These are phyloP conservation scores for Sphaerophoria taeniata DNA, from an alignment of 2,888 invertebrate genomes.

Conservation along the genomic window DNA sequence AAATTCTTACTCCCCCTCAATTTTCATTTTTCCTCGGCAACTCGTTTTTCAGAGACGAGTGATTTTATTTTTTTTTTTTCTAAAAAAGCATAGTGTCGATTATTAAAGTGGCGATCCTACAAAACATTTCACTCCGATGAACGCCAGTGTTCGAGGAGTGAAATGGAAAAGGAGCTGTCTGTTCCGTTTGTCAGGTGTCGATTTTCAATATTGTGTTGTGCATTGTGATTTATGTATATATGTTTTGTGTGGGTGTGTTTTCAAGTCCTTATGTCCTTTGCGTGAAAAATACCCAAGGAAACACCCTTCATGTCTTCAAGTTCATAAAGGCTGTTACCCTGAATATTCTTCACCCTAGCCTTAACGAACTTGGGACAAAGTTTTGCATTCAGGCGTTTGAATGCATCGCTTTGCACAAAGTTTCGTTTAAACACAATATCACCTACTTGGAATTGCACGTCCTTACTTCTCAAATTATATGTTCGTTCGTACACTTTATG, in stretches of 20 bases:
- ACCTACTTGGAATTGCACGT: not conserved
- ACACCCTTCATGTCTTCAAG: not conserved
- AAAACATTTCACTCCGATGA: not conserved
- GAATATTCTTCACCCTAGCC: not conserved
- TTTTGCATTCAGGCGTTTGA: conserved; percentile 6
- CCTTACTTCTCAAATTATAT: not conserved
- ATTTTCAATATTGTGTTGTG: too few species aligned
- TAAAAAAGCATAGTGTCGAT: too few species aligned
- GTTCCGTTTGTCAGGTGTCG: too few species aligned
- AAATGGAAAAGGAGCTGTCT: not conserved
- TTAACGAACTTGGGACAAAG: conserved; percentile 18
- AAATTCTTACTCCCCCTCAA: too few species aligned
- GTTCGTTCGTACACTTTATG: not conserved
- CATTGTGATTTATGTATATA: too few species aligned
- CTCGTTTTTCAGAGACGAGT: too few species aligned
- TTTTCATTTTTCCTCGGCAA: too few species aligned
- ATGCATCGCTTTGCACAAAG: not conserved
- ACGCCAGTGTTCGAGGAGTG: not conserved
- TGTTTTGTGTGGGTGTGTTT: not conserved
- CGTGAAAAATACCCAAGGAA: not conserved
- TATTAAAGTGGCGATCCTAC: not conserved
- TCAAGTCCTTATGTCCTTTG: not conserved
- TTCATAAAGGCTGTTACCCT: not conserved
- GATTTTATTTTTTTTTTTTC: too few species aligned
- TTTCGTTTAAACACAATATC: conserved; percentile 7